A percentile compares a stretch with the other conserved stretches of the same genome.
These are phyloP conservation scores for Monomorium pharaonis DNA, from an alignment of 1,140 invertebrate genomes.

Conservation along the genomic window DNA sequence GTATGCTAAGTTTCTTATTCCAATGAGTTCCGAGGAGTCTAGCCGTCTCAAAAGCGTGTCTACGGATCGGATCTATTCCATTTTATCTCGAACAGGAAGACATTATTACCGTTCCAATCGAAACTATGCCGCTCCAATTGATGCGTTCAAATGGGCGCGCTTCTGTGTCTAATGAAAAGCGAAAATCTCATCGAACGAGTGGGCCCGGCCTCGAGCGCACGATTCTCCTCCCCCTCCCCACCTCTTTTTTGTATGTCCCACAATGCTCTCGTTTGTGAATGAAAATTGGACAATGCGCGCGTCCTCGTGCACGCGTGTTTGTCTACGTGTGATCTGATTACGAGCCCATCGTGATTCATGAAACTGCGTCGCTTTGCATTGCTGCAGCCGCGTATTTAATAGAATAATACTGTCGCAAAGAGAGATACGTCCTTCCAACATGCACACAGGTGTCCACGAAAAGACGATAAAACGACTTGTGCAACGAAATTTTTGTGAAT, in stretches of 20 bases:
- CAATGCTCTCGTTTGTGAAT: slow-evolving; percentile 46
- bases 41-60: slow-evolving; percentile 28
- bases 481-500: neutral
- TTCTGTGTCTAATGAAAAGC: slow-evolving; percentile 30
- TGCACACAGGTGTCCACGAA: neutral
- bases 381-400: neutral
- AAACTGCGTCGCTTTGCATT: slow-evolving; percentile 39
- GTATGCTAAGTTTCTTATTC: neutral
- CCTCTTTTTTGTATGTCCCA: slow-evolving; percentile 5
- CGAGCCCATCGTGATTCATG: slow-evolving; percentile 43
- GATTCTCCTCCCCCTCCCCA: neutral
- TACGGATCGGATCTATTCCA: slow-evolving; percentile 26
- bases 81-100: slow-evolving; percentile 52
- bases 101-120: slow-evolving; percentile 43
- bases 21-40: neutral
- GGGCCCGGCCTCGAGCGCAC: neutral
- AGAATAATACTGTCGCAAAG: slow-evolving; percentile 12
- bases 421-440: neutral
- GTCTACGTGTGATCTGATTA: slow-evolving; percentile 37
- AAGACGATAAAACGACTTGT: neutral
- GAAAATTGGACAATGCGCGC: slow-evolving; percentile 35
- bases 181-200: slow-evolving; percentile 37
- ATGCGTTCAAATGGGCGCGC: slow-evolving; percentile 31
- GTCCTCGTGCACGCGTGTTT: neutral
- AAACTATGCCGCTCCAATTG: slow-evolving; percentile 53